Conservation (phyloP, 2,888 invertebrate species). For the Nephrotoma appendiculata region DNA sequence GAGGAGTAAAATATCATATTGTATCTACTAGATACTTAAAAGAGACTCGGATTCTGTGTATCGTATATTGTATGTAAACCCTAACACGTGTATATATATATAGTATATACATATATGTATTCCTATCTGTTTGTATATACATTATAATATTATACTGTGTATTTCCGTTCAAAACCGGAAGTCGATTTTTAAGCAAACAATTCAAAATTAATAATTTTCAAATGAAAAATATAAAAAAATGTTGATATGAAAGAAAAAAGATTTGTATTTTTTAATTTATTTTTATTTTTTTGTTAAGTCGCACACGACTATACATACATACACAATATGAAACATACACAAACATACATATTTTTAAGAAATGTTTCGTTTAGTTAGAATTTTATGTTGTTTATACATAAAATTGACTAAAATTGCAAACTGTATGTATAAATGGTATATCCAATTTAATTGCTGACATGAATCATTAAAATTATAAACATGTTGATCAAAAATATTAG, state of each 20-base stretch:
- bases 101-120: too few relatives aligned
- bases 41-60: too few relatives aligned
- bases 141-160: not conserved
- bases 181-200: not conserved
- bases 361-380: not conserved
- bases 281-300: not conserved
- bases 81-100: not conserved
- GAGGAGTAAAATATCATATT: too few relatives aligned
- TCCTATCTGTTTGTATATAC: too few relatives aligned
- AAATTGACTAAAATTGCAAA: not conserved
- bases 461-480: not conserved
- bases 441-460: not conserved
- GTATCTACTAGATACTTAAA: too few relatives aligned
- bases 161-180: not conserved
- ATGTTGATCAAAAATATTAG: not conserved
- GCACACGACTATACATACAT: not conserved
- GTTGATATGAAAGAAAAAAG: not conserved
- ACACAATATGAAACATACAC: not conserved
- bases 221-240: not conserved
- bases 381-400: not conserved
- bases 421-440: not conserved
- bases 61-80: not conserved
- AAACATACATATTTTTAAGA: not conserved
- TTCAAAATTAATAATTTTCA: not conserved
- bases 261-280: not conserved